These are phyloP conservation scores for Hippopotamyrus pictus DNA, from an alignment of 2,797 vertebrate genomes.

Conservation along the genomic window DNA sequence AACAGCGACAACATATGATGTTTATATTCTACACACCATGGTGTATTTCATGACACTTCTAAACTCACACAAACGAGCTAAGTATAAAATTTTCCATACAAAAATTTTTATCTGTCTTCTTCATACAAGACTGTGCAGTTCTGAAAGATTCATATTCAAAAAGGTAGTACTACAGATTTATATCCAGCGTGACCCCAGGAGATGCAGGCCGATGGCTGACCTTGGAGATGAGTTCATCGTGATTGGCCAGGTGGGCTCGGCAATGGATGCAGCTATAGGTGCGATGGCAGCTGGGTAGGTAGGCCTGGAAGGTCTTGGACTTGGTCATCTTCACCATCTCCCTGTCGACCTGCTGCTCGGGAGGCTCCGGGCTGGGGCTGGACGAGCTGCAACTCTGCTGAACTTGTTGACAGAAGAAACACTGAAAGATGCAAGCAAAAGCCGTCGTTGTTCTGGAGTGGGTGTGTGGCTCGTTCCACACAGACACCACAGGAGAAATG, in stretches of 20 bases:
- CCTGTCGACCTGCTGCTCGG: constrained; percentile 70
- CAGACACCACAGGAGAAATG: constrained; percentile 76
- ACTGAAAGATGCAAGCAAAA: constrained; percentile 92
- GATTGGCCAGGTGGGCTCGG: constrained; percentile 96
- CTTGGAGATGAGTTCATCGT: constrained; percentile 98
- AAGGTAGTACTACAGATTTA: neutral
- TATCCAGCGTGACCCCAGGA: neutral
- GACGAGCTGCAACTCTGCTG: constrained; percentile 81
- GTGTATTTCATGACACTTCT: neutral
- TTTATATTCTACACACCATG: neutral
- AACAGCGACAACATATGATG: neutral
- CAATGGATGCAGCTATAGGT: constrained; percentile 99
- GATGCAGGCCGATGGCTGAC: constrained; percentile 45
- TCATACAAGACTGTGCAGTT: neutral
- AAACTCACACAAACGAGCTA: neutral
- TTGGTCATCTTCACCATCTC: constrained; percentile 99
- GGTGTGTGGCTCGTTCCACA: constrained; percentile 90
- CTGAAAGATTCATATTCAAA: neutral
- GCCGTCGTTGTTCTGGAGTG: constrained; percentile 88
- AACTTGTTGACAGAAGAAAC: constrained; percentile 92
- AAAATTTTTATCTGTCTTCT: neutral
- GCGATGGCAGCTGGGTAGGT: constrained; percentile 87
- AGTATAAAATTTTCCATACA: neutral
- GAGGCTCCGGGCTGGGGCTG: constrained; percentile 79
- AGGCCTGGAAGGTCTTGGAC: constrained; percentile 97